Percentiles rank a stretch among this genome's conserved stretches.
Evolutionary conservation across 1,140 invertebrate genomes (phyloP).

Genomic region (Drosophila tsacasi): DNA sequence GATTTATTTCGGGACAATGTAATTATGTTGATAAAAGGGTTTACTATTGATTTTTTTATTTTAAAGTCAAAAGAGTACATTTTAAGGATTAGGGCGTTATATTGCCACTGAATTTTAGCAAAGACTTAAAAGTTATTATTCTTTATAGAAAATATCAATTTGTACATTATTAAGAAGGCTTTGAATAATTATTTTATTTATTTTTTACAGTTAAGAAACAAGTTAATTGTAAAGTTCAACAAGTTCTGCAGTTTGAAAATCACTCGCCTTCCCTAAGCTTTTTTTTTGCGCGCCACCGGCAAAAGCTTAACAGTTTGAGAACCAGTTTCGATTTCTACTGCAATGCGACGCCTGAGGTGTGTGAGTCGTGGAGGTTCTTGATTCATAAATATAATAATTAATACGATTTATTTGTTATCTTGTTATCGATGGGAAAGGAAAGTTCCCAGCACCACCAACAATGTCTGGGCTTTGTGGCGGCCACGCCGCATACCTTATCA

Average conservation of each 20-base stretch:
- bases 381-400: conserved; percentile 60
- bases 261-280: conserved; percentile 36
- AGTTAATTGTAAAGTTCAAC: not conserved
- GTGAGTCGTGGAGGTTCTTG: conserved; percentile 37
- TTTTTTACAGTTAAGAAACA: not conserved
- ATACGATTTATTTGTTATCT: conserved; percentile 62
- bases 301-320: conserved; percentile 50
- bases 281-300: conserved; percentile 15
- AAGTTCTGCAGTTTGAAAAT: conserved; percentile 13
- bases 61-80: too few relatives aligned
- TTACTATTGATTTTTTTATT: not conserved
- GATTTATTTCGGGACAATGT: not conserved
- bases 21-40: not conserved
- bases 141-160: too few relatives aligned
- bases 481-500: conserved; percentile 19
- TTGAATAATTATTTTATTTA: too few relatives aligned
- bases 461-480: conserved; percentile 50
- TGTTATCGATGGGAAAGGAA: conserved; percentile 62
- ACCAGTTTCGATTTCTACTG: conserved; percentile 44
- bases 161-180: too few relatives aligned
- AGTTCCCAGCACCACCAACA: conserved; percentile 40
- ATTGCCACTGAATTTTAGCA: too few relatives aligned
- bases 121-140: too few relatives aligned
- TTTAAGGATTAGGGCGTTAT: too few relatives aligned
- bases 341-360: conserved; percentile 52